phyloP scores from a whole-genome alignment of 1,140 invertebrate species.

The Tyrophagus putrescentiae region DNA sequence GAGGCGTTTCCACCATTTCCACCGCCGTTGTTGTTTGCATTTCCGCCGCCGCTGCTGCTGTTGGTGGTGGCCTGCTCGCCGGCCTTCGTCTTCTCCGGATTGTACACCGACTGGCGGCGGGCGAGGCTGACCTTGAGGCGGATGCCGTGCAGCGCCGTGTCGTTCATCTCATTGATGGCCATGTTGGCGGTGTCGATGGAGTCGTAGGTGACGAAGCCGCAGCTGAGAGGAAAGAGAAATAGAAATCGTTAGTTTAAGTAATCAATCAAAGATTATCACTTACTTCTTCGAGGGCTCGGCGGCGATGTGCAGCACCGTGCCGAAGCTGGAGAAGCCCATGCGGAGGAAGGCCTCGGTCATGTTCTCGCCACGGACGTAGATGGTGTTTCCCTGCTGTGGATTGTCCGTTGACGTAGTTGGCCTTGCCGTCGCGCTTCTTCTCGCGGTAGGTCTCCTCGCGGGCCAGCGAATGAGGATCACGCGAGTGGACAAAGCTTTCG shows the following conservation, averaged over 20 bases:
- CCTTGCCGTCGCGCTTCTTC: conserved; percentile 36
- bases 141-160: conserved; percentile 57
- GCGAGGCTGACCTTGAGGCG: conserved; percentile 65
- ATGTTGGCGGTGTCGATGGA: conserved; percentile 66
- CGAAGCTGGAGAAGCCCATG: conserved; percentile 59
- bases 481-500: conserved; percentile 71
- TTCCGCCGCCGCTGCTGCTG: too few relatives aligned
- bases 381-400: conserved; percentile 60
- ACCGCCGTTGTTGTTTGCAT: too few relatives aligned
- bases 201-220: conserved; percentile 84
- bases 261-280: conserved; percentile 25
- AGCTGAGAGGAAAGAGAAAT: conserved; percentile 41
- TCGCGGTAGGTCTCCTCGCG: conserved; percentile 36
- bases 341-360: conserved; percentile 65
- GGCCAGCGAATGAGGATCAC: conserved; percentile 43
- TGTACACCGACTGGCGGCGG: conserved; percentile 48
- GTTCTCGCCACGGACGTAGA: conserved; percentile 64
- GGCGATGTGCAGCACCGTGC: conserved; percentile 67
- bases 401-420: conserved; percentile 39
- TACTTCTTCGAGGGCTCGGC: conserved; percentile 78
- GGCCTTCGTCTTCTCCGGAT: conserved; percentile 14
- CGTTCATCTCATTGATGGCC: conserved; percentile 73
- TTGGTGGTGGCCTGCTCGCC: too few relatives aligned
- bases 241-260: conserved; percentile 16
- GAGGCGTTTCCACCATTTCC: too few relatives aligned